Evolutionary conservation across 2,797 vertebrate genomes (phyloP).

Genomic region (Iguana delicatissima): DNA sequence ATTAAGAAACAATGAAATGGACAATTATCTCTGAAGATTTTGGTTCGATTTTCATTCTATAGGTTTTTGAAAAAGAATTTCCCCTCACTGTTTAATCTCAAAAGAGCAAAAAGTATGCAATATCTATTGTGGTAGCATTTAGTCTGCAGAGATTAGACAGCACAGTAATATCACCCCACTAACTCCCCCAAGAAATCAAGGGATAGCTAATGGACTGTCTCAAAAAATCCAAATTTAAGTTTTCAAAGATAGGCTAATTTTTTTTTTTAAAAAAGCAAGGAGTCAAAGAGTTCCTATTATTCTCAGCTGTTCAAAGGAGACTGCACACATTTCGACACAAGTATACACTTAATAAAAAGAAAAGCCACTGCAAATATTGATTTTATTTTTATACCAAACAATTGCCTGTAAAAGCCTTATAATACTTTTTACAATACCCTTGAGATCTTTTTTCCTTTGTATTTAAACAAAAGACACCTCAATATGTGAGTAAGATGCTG

Average conservation of each 20-base stretch:
- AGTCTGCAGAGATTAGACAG: conserved; percentile 15
- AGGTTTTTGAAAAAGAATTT: not conserved
- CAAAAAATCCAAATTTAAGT: conserved; percentile 38
- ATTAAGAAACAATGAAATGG: conserved; percentile 1
- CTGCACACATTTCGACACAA: conserved; percentile 46
- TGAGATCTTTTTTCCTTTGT: conserved; percentile 8
- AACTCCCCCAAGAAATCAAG: not conserved
- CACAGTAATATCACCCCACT: not conserved
- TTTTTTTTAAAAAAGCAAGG: not conserved
- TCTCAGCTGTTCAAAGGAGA: conserved; percentile 11
- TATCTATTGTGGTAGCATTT: conserved; percentile 3
- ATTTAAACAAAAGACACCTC: conserved; percentile 18
- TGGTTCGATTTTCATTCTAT: not conserved
- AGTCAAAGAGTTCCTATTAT: not conserved
- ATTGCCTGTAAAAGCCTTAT: conserved; percentile 26
- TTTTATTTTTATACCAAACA: conserved; percentile 42
- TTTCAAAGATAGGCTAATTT: not conserved
- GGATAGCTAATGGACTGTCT: conserved; percentile 11
- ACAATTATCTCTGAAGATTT: not conserved
- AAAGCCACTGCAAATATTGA: conserved; percentile 29
- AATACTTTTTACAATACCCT: conserved; percentile 42
- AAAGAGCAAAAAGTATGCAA: not conserved
- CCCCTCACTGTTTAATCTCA: not conserved
- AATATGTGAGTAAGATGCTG: not conserved
- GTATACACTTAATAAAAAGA: conserved; percentile 33